A percentile compares a stretch with the other conserved stretches of the same genome.
Conservation (phyloP, 2,888 invertebrate species). For the Tetheella fluctuosa region DNA sequence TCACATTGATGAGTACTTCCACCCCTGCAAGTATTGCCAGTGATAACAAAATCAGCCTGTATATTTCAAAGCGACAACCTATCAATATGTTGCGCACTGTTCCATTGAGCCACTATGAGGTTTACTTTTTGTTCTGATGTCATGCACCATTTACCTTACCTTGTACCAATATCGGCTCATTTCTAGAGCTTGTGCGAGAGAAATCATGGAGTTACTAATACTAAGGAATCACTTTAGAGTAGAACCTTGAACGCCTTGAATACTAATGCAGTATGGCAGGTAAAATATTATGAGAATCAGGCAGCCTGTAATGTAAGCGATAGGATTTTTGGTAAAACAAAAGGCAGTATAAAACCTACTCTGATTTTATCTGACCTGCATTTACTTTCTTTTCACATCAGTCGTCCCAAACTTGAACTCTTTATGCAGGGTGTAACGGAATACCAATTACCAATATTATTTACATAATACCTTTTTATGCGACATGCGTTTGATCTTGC, state of each 20-base stretch:
- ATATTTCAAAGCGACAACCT: neutral
- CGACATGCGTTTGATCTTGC: neutral
- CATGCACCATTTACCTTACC: slow-evolving; percentile 9
- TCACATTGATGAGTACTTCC: too few relatives aligned
- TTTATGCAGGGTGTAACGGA: neutral
- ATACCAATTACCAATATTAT: neutral
- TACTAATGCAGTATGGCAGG: too few relatives aligned
- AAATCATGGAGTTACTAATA: neutral
- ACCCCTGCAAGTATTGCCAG: too few relatives aligned
- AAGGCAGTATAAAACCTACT: neutral
- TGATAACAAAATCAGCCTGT: too few relatives aligned
- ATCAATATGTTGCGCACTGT: neutral
- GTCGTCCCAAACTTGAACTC: too few relatives aligned
- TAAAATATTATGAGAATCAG: too few relatives aligned
- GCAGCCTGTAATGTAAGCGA: too few relatives aligned
- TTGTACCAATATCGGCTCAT: neutral
- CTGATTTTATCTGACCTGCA: too few relatives aligned
- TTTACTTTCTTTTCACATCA: too few relatives aligned
- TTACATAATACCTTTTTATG: neutral
- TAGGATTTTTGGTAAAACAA: too few relatives aligned
- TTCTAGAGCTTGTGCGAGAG: neutral
- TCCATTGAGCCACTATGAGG: neutral
- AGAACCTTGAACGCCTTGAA: neutral
- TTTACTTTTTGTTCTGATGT: neutral
- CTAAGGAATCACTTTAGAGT: neutral